Conservation (phyloP, 2,888 invertebrate genomes). For the Sinohyriopsis cumingii region DNA sequence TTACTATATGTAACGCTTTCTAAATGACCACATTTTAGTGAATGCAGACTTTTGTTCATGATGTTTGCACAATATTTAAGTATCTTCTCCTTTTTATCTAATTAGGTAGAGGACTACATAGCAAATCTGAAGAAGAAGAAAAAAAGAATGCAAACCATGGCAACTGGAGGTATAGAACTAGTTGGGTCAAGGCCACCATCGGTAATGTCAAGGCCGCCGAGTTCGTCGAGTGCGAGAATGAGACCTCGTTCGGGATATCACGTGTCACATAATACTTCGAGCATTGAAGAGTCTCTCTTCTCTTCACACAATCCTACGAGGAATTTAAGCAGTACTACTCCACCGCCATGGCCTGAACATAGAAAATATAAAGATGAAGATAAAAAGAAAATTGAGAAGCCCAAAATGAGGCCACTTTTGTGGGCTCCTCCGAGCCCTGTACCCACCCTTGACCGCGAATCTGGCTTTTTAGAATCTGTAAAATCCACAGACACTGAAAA, state of each 20-base stretch:
- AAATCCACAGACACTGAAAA: conserved; percentile 16
- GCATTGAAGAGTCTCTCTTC: conserved; percentile 59
- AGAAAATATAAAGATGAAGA: conserved; percentile 23
- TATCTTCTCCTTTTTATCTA: too few species aligned
- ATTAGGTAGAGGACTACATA: too few species aligned
- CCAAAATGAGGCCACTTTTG: conserved; percentile 44
- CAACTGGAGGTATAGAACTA: conserved; percentile 15
- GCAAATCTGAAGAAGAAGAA: too few species aligned
- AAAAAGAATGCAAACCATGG: too few species aligned
- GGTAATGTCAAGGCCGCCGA: conserved; percentile 13
- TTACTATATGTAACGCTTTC: too few species aligned
- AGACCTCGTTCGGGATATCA: conserved; percentile 46
- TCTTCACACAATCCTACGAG: conserved; percentile 36
- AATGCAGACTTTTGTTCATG: too few species aligned
- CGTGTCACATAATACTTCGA: conserved; percentile 41
- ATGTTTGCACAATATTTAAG: too few species aligned
- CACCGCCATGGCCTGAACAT: conserved; percentile 30
- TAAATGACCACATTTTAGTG: too few species aligned
- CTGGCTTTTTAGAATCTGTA: conserved; percentile 4
- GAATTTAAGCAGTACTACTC: conserved; percentile 19
- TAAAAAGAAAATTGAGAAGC: conserved; percentile 17
- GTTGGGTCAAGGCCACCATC: conserved; percentile 35
- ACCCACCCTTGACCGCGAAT: conserved; percentile 4
- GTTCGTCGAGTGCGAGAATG: conserved; percentile 17
- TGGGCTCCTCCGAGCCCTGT: conserved; percentile 47